Percentiles rank a stretch among this genome's conserved stretches.
Evolutionary conservation across 2,888 invertebrate genomes (phyloP).

Genomic region (Myopa testacea): DNA sequence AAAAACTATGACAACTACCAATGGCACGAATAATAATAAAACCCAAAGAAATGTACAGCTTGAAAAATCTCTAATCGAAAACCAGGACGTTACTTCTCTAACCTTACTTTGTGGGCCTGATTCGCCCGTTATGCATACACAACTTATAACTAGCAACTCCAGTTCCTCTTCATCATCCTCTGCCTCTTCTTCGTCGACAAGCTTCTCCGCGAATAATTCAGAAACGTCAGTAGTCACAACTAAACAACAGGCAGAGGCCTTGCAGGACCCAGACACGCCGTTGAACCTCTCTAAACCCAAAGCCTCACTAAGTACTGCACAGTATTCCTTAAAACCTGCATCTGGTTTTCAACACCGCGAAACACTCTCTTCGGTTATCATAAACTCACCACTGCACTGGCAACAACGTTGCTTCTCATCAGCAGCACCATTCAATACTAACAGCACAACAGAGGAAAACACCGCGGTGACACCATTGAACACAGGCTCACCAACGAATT

Average conservation of each 20-base stretch:
- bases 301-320: slow-evolving; percentile 72
- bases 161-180: slow-evolving; percentile 43
- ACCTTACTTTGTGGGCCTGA: slow-evolving; percentile 45
- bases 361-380: slow-evolving; percentile 38
- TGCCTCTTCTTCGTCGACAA: slow-evolving; percentile 43
- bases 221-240: not conserved
- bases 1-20: slow-evolving; percentile 3
- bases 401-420: slow-evolving; percentile 37
- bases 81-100: not conserved
- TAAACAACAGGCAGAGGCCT: slow-evolving; percentile 50
- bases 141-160: not conserved
- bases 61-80: slow-evolving; percentile 4
- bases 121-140: slow-evolving; percentile 47
- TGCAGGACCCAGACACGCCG: slow-evolving; percentile 82
- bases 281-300: slow-evolving; percentile 91
- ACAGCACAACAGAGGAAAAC: not conserved
- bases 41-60: not conserved
- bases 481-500: slow-evolving; percentile 36
- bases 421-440: not conserved
- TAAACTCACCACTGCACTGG: slow-evolving; percentile 54
- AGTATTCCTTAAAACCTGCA: slow-evolving; percentile 42
- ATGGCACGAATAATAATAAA: slow-evolving; percentile 16
- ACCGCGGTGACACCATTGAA: not conserved
- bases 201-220: slow-evolving; percentile 55
- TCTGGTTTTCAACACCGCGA: slow-evolving; percentile 54